Base-by-base conservation (phyloP, 2,113 vertebrate species). In the Ivindomyrus marchei region DNA sequence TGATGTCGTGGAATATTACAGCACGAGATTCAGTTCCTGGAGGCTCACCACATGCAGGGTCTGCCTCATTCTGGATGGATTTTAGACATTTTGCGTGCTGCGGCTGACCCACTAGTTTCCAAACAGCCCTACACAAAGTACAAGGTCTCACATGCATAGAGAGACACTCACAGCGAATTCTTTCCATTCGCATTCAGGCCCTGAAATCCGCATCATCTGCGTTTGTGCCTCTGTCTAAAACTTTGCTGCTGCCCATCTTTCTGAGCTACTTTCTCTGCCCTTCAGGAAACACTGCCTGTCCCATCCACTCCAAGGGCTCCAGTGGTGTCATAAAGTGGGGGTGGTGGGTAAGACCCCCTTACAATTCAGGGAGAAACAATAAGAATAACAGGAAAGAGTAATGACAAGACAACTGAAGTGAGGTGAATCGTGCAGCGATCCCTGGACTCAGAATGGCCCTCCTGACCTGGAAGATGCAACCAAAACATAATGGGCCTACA, bases 61-160 rank as follows among this genome's bases (percentile, higher is more conserved):
- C 19, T 85, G 83, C 83, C 42, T 85, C 6, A 21, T 49, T 46
- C 83, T 85, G 45, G 74, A 80, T 42, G 31, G 74, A 80, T 42
- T 80, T 80, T 80, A 80, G 74, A 80, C 36, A 80, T 80, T 77
- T 77, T 42, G 74, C 36, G n/a, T 80, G 74, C 74, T 80, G 74
- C 15, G 31, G 74, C 74, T 80, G 74, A 80, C 74, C 36, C 74
- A 80, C 74, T 80, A 80, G 31, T 80, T 80, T 80, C 74, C 74
- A 80, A 80, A 80, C 74, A 80, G 74, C 74, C 74, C 74, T 17
- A 80, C 27, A 39, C 70, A 39, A 77, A 77, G 36, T 39, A 39
- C 31, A 77, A 77, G 70, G 70, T 77, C 70, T 77, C 70, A 39
- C 70, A 77, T 39, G 70, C 70, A 77, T 3, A 77, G 31, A 77